Base-by-base conservation (phyloP, 2,113 vertebrate genomes). In the Thunnus thynnus region DNA sequence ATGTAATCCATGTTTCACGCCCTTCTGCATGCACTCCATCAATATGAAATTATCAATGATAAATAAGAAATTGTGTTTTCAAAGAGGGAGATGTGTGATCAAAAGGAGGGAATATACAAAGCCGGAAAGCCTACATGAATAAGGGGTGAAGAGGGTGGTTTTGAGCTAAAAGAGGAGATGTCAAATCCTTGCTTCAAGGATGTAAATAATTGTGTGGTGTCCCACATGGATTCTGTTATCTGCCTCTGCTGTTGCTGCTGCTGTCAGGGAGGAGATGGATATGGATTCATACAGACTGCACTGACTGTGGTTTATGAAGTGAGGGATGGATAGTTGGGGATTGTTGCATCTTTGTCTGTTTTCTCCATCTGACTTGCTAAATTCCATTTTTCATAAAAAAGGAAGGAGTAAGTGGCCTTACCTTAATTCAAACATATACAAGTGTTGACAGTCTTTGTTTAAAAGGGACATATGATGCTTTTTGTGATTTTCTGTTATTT, bases 1-100 rank as follows among this genome's bases (percentile, higher is more conserved):
- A 32, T 77, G 75, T 84, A 82, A 90, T 88, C 55, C 56, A 0
- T 30, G 17, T 47, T 54, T 17, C 54, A 8, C 18, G 50, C 60
- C 50, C 55, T 41, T 46, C 62, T 73, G 74, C 72, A 61, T 61
- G 41, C 14, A 47, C 32, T 69, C 62, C 46, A 66, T 69, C 66
- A 30, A 18, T 41, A 16, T 1, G 18, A 50, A 27, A 52, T 16
- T 20, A 78, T 77, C 54, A 48, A 71, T 7, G 80, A 82, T 44
- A 54, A 46, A 44, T 17, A 17, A 41, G 25, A 30, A 22, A 55
- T 8, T 11, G 14, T 66, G 74, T 74, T 56, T 67, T 27, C 12
- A 32, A n/a, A 41, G 18, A 56, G 36, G 22, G 1, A 25, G 14
- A 16, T 0, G 16, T 18, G 30, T 44, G 36, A 68, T 65, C 32